These are phyloP conservation scores for Solenopsis invicta DNA, from an alignment of 1,140 invertebrate species.

Conservation along the genomic window DNA sequence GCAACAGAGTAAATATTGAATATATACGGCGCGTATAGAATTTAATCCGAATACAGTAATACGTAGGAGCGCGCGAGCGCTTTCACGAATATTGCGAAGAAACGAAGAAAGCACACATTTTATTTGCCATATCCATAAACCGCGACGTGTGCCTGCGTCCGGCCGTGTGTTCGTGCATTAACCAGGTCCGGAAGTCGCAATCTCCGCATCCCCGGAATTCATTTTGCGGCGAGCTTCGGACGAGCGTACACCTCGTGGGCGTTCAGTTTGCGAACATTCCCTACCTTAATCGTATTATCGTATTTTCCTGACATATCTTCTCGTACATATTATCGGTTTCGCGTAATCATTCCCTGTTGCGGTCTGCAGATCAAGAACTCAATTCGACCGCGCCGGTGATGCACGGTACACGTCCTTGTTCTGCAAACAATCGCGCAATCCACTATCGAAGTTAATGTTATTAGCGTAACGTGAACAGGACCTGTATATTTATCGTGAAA, in stretches of 20 bases:
- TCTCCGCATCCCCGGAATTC: conserved; percentile 46
- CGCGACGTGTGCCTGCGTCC: not conserved
- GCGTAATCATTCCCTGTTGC: conserved; percentile 56
- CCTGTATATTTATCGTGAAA: not conserved
- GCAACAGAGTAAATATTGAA: not conserved
- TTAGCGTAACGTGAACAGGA: not conserved
- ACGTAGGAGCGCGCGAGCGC: not conserved
- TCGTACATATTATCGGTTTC: conserved; percentile 65
- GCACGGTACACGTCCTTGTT: not conserved
- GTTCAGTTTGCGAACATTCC: conserved; percentile 68
- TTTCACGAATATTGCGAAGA: not conserved
- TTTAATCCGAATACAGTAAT: not conserved
- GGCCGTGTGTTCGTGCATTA: conserved; percentile 23
- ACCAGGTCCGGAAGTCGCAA: conserved; percentile 39
- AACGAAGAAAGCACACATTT: conserved; percentile 24
- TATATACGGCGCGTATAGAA: not conserved
- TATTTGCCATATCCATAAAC: conserved; percentile 36
- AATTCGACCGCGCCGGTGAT: not conserved
- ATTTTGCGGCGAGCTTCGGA: conserved; percentile 52
- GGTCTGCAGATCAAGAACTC: conserved; percentile 58
- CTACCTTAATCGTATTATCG: conserved; percentile 71
- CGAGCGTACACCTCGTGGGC: conserved; percentile 55
- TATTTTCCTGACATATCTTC: conserved; percentile 68
- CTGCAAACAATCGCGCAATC: conserved; percentile 24
- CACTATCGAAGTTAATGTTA: conserved; percentile 27